Evolutionary conservation across 2,113 vertebrate species (phyloP).

Genomic region (Oxyruncus cristatus): DNA sequence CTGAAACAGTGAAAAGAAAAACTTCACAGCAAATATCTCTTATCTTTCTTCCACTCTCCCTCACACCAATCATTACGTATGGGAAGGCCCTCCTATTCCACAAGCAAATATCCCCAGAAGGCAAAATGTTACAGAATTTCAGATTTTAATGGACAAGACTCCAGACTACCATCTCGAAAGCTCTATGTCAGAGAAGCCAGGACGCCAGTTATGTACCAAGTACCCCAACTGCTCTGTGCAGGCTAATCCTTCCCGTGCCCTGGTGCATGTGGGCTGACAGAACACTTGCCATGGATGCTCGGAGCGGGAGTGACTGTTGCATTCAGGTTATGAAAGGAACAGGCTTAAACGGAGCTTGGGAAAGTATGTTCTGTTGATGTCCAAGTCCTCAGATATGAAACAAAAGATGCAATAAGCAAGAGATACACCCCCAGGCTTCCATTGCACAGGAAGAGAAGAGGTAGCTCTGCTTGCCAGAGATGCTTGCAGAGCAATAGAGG

Average conservation of each 20-base stretch:
- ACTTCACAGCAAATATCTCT: background rate
- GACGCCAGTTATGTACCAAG: background rate
- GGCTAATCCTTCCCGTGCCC: background rate
- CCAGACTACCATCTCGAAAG: background rate
- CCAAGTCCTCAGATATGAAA: background rate
- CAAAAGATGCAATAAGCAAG: background rate
- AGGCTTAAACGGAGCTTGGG: background rate
- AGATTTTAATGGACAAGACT: background rate
- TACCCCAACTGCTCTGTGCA: background rate
- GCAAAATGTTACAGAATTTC: background rate
- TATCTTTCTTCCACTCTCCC: background rate
- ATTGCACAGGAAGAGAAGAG: background rate
- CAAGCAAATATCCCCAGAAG: background rate
- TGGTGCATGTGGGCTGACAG: background rate
- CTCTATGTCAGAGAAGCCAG: background rate
- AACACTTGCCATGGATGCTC: background rate
- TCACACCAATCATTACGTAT: background rate
- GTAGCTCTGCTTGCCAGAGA: background rate
- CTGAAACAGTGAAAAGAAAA: background rate
- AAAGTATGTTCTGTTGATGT: background rate
- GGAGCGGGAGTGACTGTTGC: background rate
- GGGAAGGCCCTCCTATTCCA: background rate
- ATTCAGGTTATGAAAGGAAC: background rate
- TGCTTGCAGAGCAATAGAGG: background rate
- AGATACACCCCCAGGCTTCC: rapidly evolving